Evolutionary conservation across 2,888 invertebrate genomes (phyloP).

Genomic region (Lycaena phlaeas): DNA sequence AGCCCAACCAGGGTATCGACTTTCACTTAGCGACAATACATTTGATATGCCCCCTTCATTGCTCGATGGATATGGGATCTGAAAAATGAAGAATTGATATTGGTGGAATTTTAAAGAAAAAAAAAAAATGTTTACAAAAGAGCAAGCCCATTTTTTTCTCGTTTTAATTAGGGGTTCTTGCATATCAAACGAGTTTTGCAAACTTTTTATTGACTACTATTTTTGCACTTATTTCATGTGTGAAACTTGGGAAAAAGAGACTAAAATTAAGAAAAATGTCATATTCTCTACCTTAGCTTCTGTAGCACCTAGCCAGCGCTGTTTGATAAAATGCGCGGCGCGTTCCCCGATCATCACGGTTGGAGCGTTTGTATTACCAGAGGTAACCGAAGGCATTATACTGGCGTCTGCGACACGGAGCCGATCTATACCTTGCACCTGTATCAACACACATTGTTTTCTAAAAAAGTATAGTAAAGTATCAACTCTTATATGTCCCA

Average conservation of each 20-base stretch:
- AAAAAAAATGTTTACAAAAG: not conserved
- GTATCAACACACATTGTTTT: slow-evolving; percentile 20
- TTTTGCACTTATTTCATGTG: no score
- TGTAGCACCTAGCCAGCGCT: slow-evolving; percentile 62
- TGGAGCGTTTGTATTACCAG: slow-evolving; percentile 81
- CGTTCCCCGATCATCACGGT: slow-evolving; percentile 79
- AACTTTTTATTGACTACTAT: no score
- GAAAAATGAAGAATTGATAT: slow-evolving; percentile 12
- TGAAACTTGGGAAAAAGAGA: no score
- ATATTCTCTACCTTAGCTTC: slow-evolving; percentile 11
- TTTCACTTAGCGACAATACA: slow-evolving; percentile 44
- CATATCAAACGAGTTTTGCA: no score
- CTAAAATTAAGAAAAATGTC: no score
- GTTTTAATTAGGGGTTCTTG: no score
- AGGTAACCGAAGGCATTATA: slow-evolving; percentile 77
- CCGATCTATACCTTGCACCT: slow-evolving; percentile 77
- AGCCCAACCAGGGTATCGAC: slow-evolving; percentile 38
- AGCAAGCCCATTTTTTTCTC: no score
- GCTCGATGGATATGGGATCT: slow-evolving; percentile 36
- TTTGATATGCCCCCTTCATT: slow-evolving; percentile 46
- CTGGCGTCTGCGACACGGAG: slow-evolving; percentile 80
- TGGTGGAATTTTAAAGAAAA: no score
- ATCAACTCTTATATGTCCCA: no score
- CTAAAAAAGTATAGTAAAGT: no score
- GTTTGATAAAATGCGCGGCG: slow-evolving; percentile 77